Evolutionary conservation across 1,140 invertebrate species (phyloP).

Genomic region (Hyposmocoma kahamanoa): DNA sequence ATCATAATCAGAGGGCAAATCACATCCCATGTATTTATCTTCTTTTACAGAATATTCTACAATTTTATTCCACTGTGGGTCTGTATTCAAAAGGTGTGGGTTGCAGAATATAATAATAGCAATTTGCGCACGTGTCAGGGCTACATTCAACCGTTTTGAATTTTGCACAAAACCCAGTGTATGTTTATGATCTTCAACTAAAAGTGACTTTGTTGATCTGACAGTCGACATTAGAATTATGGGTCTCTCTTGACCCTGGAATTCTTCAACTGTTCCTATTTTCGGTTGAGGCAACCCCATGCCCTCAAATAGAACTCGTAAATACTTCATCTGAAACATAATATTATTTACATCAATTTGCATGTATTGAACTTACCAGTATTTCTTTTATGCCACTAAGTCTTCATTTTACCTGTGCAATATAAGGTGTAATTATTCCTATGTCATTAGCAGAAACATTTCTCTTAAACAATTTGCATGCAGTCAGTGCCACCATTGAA

Average conservation of each 20-base stretch:
- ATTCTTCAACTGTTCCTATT: conserved; percentile 96
- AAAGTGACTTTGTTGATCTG: conserved; percentile 73
- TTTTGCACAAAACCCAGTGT: conserved; percentile 84
- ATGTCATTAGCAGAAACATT: conserved; percentile 82
- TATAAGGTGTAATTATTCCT: conserved; percentile 95
- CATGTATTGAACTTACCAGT: conserved; percentile 6
- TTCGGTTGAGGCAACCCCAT: conserved; percentile 82
- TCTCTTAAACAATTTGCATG: conserved; percentile 77
- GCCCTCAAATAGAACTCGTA: conserved; percentile 79
- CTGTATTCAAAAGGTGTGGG: conserved; percentile 81
- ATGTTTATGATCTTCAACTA: conserved; percentile 74
- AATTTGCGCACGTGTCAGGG: conserved; percentile 87
- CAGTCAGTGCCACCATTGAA: conserved; percentile 77
- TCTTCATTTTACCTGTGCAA: conserved; percentile 83
- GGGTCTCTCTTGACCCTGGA: conserved; percentile 93
- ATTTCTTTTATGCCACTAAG: too few relatives aligned
- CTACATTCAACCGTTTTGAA: conserved; percentile 89
- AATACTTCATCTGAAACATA: conserved; percentile 79
- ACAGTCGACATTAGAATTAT: conserved; percentile 93
- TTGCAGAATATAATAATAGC: conserved; percentile 89
- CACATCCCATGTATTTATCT: conserved; percentile 79
- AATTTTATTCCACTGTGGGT: conserved; percentile 82
- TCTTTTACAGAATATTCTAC: conserved; percentile 79
- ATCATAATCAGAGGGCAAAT: conserved; percentile 54
- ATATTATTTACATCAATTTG: neutral